These are phyloP conservation scores for Hirtodrosophila histrioides DNA, from an alignment of 2,888 invertebrate genomes.

Conservation along the genomic window DNA sequence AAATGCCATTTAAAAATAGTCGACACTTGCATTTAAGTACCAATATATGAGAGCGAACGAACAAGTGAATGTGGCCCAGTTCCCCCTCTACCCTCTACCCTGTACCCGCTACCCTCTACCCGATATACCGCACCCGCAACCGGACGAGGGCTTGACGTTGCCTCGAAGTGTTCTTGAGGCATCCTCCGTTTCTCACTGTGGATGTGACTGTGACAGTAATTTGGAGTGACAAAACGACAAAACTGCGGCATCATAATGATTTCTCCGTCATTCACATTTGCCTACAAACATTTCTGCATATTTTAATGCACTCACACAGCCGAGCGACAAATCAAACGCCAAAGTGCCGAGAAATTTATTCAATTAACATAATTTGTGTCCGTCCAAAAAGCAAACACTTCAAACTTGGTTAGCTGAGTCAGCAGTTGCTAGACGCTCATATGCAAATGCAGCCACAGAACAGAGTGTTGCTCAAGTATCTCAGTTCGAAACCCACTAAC, in stretches of 20 bases:
- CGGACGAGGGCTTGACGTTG: slow-evolving; percentile 20
- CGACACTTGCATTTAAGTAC: slow-evolving; percentile 61
- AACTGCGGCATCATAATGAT: slow-evolving; percentile 71
- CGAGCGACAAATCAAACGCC: slow-evolving; percentile 67
- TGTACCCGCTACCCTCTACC: too few species aligned
- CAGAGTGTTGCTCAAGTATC: slow-evolving; percentile 44
- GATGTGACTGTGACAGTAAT: slow-evolving; percentile 59
- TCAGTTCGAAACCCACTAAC: not conserved
- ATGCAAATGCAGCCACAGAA: slow-evolving; percentile 48
- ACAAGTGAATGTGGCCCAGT: slow-evolving; percentile 23
- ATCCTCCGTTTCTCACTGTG: not conserved
- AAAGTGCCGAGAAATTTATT: slow-evolving; percentile 77
- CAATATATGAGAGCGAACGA: slow-evolving; percentile 34
- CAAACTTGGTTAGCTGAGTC: slow-evolving; percentile 59
- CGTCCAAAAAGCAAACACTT: slow-evolving; percentile 62
- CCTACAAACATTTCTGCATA: slow-evolving; percentile 54
- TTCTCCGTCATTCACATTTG: slow-evolving; percentile 49
- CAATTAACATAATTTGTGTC: slow-evolving; percentile 78
- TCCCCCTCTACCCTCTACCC: not conserved
- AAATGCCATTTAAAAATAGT: slow-evolving; percentile 64
- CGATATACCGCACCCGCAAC: too few species aligned
- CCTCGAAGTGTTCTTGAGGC: slow-evolving; percentile 49
- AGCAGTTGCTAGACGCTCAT: slow-evolving; percentile 34
- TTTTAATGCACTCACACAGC: slow-evolving; percentile 44
- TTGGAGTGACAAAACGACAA: slow-evolving; percentile 77